A percentile compares a stretch with the other conserved stretches of the same genome.
These are phyloP conservation scores for Melipona beecheii DNA, from an alignment of 2,888 invertebrate genomes.

Conservation along the genomic window DNA sequence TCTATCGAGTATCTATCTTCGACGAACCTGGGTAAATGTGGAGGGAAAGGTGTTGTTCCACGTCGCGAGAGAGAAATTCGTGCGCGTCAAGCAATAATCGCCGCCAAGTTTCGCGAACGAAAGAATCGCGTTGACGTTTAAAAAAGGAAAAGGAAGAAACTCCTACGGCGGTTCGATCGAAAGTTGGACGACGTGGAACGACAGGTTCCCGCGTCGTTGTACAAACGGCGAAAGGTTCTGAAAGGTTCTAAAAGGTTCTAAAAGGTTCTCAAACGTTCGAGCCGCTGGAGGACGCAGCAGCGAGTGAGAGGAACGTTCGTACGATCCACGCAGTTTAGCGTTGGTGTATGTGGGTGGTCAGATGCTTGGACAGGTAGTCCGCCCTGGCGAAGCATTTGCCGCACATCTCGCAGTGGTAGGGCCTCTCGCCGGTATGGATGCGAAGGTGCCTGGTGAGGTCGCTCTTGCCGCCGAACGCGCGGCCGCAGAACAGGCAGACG, in stretches of 20 bases:
- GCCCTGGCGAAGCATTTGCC: constrained; percentile 96
- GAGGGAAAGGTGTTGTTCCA: not conserved
- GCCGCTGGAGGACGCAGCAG: not conserved
- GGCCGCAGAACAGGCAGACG: constrained; percentile 94
- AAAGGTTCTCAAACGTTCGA: no score
- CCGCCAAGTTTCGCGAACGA: not conserved
- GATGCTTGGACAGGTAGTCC: constrained; percentile 95
- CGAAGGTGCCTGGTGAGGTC: constrained; percentile 94
- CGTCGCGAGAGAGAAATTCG: not conserved
- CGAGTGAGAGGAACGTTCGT: constrained; percentile 5
- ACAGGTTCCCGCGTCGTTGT: not conserved
- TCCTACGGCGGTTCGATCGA: not conserved
- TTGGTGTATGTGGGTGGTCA: constrained; percentile 94
- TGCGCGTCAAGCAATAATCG: not conserved
- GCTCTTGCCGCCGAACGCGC: constrained; percentile 95
- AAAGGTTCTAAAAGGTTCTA: no score
- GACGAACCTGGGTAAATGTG: no score
- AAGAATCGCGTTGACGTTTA: no score
- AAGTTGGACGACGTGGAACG: not conserved
- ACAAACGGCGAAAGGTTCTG: no score
- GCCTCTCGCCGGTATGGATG: constrained; percentile 95
- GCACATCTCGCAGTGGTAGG: constrained; percentile 96
- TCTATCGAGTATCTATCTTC: not conserved
- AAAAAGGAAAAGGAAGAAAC: no score
- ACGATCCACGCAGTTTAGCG: constrained; percentile 72